Evolutionary conservation across 2,888 invertebrate species (phyloP).

Genomic region (Neoascia interrupta): DNA sequence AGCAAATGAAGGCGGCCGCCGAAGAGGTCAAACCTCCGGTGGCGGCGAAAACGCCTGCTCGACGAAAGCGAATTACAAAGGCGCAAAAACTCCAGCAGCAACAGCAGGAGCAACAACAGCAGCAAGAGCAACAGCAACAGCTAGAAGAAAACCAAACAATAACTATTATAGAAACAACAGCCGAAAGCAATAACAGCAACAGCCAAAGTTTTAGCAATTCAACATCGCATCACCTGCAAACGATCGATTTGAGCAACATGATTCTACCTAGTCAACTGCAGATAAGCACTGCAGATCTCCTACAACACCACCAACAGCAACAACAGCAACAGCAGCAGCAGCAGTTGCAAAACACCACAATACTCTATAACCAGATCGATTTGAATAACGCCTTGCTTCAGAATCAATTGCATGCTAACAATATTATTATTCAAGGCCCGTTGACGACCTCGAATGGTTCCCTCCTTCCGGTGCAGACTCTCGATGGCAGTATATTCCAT

Average conservation of each 20-base stretch:
- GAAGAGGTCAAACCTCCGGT: conserved; percentile 69
- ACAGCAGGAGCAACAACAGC: conserved; percentile 62
- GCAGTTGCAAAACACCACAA: conserved; percentile 72
- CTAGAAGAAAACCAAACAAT: conserved; percentile 28
- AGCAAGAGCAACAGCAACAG: conserved; percentile 60
- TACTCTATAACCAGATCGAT: conserved; percentile 78
- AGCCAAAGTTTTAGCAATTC: conserved; percentile 66
- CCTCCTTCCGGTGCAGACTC: conserved; percentile 75
- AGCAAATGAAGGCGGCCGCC: conserved; percentile 54
- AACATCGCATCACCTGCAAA: conserved; percentile 74
- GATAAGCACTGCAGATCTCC: conserved; percentile 74
- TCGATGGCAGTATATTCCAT: conserved; percentile 73
- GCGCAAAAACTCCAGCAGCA: conserved; percentile 49
- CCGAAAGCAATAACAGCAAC: conserved; percentile 40
- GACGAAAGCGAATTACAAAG: conserved; percentile 65
- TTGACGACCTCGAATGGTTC: conserved; percentile 73
- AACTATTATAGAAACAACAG: conserved; percentile 42
- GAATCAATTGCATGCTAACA: conserved; percentile 77
- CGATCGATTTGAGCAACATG: conserved; percentile 78
- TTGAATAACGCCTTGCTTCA: conserved; percentile 77
- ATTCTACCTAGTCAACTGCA: conserved; percentile 77
- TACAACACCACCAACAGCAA: conserved; percentile 70
- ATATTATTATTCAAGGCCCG: conserved; percentile 78
- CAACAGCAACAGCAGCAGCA: conserved; percentile 70
- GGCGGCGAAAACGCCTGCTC: conserved; percentile 35